Evolutionary conservation across 92 coral and sea anemone genomes (phyloP).

Genomic region (Pocillopora meandrina): DNA sequence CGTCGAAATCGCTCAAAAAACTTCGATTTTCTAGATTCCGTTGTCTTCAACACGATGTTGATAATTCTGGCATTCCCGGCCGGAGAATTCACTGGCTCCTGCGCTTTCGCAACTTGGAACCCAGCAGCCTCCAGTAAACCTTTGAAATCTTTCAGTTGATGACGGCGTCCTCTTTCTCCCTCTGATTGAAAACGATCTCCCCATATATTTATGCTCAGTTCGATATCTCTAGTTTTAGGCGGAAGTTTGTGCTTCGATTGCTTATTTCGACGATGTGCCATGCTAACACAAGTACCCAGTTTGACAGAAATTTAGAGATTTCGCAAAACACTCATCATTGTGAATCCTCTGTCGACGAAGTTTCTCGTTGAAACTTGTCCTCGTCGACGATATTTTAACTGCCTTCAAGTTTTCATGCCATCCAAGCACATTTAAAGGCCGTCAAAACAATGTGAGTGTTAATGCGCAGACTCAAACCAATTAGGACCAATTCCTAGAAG

Average conservation of each 20-base stretch:
- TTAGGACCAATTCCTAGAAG: conserved; percentile 25
- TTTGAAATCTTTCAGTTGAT: conserved; percentile 5
- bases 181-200: background rate
- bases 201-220: conserved; percentile 15
- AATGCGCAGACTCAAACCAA: conserved; percentile 26
- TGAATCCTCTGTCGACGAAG: background rate
- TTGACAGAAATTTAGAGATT: background rate
- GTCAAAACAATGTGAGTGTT: background rate
- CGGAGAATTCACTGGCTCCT: background rate
- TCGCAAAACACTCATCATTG: background rate
- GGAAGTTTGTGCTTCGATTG: background rate
- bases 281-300: conserved; percentile 29
- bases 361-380: background rate
- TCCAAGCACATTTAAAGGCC: conserved; percentile 13
- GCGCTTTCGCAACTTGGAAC: conserved; percentile 13
- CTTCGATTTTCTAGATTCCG: conserved; percentile 9
- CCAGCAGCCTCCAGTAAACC: background rate
- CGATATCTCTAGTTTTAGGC: conserved; percentile 6
- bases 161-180: background rate
- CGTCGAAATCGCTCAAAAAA: conserved; percentile 62
- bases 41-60: conserved; percentile 28
- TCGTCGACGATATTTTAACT: background rate
- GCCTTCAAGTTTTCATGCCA: background rate
- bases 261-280: conserved; percentile 35
- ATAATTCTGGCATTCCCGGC: conserved; percentile 15